A percentile compares a stretch with the other conserved stretches of the same genome.
phyloP scores from a whole-genome alignment of 2,888 invertebrate species.

The Tolmerus cingulatus region DNA sequence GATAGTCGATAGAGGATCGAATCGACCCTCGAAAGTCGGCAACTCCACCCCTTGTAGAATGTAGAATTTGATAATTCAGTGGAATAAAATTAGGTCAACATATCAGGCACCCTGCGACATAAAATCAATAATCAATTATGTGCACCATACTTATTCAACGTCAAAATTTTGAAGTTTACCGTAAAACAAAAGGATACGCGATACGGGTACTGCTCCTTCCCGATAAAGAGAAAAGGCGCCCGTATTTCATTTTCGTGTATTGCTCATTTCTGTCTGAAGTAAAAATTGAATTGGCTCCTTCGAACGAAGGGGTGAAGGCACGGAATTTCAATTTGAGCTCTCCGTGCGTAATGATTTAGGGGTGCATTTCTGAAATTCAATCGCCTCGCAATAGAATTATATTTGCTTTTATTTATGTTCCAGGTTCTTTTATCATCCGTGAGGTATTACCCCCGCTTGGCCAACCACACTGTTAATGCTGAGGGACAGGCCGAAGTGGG shows the following conservation, averaged over 20 bases:
- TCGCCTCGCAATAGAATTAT: conserved; percentile 3
- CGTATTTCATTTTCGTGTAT: conserved; percentile 22
- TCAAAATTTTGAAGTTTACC: conserved; percentile 12
- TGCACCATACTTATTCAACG: conserved; percentile 10
- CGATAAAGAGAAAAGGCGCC: neutral
- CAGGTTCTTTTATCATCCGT: neutral
- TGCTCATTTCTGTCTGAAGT: conserved; percentile 10
- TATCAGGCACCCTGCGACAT: neutral
- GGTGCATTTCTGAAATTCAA: conserved; percentile 8
- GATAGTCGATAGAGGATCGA: neutral
- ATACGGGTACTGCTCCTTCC: neutral
- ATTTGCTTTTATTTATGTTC: conserved; percentile 14
- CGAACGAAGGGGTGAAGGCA: neutral
- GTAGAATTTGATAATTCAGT: neutral
- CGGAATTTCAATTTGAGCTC: conserved; percentile 12
- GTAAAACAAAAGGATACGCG: conserved; percentile 10
- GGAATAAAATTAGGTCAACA: conserved; percentile 3
- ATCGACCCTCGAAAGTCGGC: neutral
- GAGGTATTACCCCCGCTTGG: neutral
- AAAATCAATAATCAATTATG: conserved; percentile 29
- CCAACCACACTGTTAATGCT: neutral
- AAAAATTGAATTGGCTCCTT: conserved; percentile 22
- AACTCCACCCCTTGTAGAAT: neutral
- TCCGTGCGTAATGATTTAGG: conserved; percentile 5
- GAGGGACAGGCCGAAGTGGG: neutral